A percentile compares a stretch with the other conserved stretches of the same genome.
Conservation (phyloP, 2,113 vertebrate genomes). For the Pelodiscus sinensis region DNA sequence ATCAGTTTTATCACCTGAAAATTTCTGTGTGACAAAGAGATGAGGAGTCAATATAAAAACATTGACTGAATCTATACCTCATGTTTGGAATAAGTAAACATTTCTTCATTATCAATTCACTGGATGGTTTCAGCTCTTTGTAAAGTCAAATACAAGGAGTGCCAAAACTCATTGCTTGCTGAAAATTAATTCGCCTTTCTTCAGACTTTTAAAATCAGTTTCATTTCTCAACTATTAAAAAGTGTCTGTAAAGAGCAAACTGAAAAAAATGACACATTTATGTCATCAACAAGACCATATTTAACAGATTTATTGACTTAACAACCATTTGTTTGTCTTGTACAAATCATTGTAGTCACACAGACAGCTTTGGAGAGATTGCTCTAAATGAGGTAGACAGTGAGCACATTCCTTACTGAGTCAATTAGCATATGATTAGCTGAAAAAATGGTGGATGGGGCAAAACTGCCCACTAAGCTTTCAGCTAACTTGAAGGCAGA, state of each 20-base stretch:
- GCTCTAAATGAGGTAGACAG: constrained; percentile 66
- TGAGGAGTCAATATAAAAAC: neutral
- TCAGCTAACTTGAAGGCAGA: constrained; percentile 28
- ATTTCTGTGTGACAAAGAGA: constrained; percentile 11
- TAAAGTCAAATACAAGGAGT: constrained; percentile 44
- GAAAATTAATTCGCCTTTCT: neutral
- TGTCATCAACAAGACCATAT: neutral
- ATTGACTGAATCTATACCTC: neutral
- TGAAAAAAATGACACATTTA: constrained; percentile 3
- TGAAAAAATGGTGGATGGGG: constrained; percentile 23
- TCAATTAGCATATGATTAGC: constrained; percentile 73
- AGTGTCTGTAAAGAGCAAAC: constrained; percentile 25
- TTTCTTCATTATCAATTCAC: neutral
- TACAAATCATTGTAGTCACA: neutral
- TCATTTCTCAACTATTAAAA: neutral
- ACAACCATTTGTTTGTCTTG: neutral
- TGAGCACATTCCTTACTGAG: constrained; percentile 48
- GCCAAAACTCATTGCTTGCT: constrained; percentile 19
- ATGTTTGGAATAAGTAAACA: constrained; percentile 32
- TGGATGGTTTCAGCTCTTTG: constrained; percentile 33
- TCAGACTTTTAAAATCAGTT: neutral
- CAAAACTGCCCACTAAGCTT: constrained; percentile 1
- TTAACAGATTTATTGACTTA: constrained; percentile 27
- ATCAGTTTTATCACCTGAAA: neutral
- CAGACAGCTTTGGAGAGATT: neutral